Base-by-base conservation (phyloP, 1,140 invertebrate genomes). In the Xylocopa sonorina region DNA sequence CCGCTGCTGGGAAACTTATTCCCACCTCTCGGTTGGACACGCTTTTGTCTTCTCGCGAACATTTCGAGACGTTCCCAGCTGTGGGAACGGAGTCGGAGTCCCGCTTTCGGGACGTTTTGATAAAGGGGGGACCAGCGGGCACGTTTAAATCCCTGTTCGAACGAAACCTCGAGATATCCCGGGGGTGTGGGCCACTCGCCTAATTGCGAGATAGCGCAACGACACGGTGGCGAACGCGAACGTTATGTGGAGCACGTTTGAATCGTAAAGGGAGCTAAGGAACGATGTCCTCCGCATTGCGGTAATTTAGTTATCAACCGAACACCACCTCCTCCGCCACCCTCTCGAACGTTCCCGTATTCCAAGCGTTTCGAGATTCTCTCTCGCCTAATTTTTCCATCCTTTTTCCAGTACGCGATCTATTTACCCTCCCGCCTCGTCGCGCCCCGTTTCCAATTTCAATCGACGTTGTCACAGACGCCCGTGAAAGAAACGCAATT, bases 241-340 rank as follows among this genome's bases (percentile, higher is more conserved):
- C 43, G 69, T 80, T 74, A 66, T 74, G 78, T 51, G 63, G 38
- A 58, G 51, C 78, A 80, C 78, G 72, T 76, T 75, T 60, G 62
- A 67, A 67, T 66, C 72, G 78, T 75, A 63, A 64, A 63, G 71
- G 50, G 72, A 51, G 57, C 63, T 60, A 80, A 75, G 62, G 51
- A 41, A 41, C 62, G 21, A n/a, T 73, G 50, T 38, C 27, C 38
- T 76, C 78, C 73, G 78, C 78, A 80, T 53, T 80, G 78, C 73
- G 78, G 78, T 80, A 80, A 80, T 80, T 77, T 55, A 43, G 53
- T 58, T 62, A 41, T 55, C 58, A 29, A 24, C 21, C 12, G 18
- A 60, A 51, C 24, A 24, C 12, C 34, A 63, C 27, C 21, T 46
- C 55, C 18, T 43, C 18, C 48, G 24, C 18, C 10, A 48, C 21